phyloP scores from a whole-genome alignment of 2,797 vertebrate genomes.

The Propithecus perrieri region DNA sequence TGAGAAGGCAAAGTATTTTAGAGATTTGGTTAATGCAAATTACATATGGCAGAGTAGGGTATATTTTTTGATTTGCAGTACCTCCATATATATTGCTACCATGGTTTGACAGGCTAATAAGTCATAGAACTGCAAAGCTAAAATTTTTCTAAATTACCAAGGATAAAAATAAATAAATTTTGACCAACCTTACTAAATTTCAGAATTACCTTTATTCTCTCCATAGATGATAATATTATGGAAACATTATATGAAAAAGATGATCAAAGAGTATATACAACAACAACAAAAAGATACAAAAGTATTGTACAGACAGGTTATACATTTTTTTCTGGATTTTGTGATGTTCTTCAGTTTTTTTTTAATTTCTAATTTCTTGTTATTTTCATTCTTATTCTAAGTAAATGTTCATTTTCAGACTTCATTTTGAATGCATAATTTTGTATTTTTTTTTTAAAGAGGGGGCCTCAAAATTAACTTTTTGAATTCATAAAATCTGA shows the following conservation, averaged over 20 bases:
- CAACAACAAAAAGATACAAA: not conserved
- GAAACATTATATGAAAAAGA: not conserved
- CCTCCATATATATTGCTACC: not conserved
- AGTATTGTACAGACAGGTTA: not conserved
- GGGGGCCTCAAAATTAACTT: not conserved
- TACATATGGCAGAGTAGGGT: not conserved
- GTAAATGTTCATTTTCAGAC: not conserved
- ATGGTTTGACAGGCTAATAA: not conserved
- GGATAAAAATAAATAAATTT: not conserved
- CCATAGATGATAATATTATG: not conserved
- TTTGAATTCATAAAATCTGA: not conserved
- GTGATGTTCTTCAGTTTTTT: not conserved
- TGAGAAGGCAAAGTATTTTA: not conserved
- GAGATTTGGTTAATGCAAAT: not conserved
- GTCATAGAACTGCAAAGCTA: not conserved
- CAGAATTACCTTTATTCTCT: not conserved
- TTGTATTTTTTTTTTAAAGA: not conserved
- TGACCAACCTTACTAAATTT: not conserved
- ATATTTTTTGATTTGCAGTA: not conserved
- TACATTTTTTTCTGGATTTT: not conserved
- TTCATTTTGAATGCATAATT: not conserved
- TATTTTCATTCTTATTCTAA: not conserved
- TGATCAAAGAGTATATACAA: not conserved
- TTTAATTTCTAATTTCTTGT: not conserved
- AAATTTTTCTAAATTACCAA: not conserved